phyloP scores from a whole-genome alignment of 2,888 invertebrate genomes.

The Pimpla rufipes region DNA sequence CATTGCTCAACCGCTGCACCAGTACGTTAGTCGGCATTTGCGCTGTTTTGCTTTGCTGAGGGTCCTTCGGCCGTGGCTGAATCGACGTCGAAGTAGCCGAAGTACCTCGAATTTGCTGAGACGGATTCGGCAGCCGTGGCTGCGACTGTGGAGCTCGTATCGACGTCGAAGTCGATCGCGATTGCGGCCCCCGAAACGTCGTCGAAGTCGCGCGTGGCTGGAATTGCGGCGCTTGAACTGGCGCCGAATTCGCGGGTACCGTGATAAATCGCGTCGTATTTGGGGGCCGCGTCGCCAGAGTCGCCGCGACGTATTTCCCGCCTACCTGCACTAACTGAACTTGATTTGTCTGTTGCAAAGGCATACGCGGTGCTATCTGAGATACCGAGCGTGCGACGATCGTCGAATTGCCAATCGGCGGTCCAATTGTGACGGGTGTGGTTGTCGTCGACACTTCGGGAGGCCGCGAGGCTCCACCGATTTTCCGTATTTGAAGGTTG shows the following conservation, averaged over 20 bases:
- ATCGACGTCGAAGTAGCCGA: neutral
- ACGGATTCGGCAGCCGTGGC: neutral
- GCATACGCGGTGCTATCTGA: neutral
- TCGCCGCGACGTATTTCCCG: conserved; percentile 8
- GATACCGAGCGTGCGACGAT: neutral
- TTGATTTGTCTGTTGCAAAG: conserved; percentile 13
- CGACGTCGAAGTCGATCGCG: neutral
- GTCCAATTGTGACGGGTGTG: neutral
- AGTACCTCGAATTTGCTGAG: neutral
- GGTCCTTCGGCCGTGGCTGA: neutral
- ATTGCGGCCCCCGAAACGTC: neutral
- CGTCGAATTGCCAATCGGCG: neutral
- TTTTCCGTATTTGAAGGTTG: neutral
- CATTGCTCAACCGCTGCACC: neutral
- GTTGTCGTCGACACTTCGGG: neutral
- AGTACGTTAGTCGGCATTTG: neutral
- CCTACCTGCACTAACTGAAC: conserved; percentile 8
- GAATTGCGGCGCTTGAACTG: neutral
- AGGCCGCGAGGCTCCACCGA: neutral
- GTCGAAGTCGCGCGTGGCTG: neutral
- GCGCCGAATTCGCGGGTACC: neutral
- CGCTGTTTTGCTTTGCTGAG: neutral
- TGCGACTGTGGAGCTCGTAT: neutral
- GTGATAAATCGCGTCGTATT: neutral
- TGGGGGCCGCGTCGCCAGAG: neutral